A percentile compares a stretch with the other conserved stretches of the same genome.
Conservation (phyloP, 2,113 vertebrate genomes). For the Podarcis muralis region DNA sequence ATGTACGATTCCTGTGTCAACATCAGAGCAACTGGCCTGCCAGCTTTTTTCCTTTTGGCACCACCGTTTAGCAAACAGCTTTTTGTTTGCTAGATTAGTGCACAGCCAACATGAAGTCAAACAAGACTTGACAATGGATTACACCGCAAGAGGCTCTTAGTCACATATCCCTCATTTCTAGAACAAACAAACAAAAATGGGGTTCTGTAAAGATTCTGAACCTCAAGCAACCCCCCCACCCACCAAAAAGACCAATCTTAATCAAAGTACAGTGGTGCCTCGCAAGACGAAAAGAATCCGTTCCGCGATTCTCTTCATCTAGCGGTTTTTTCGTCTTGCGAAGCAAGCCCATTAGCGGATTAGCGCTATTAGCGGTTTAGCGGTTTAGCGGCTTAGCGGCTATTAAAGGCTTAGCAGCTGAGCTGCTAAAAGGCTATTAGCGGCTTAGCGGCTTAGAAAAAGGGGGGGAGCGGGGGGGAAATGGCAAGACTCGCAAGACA, state of each 20-base stretch:
- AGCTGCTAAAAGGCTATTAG: too few relatives aligned
- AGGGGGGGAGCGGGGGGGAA: too few relatives aligned
- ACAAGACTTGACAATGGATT: slow-evolving; percentile 27
- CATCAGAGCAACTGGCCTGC: neutral
- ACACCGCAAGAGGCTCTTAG: slow-evolving; percentile 4
- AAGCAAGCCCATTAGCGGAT: too few relatives aligned
- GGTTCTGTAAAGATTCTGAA: slow-evolving; percentile 24
- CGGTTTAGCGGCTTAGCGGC: too few relatives aligned
- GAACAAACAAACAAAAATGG: slow-evolving; percentile 18
- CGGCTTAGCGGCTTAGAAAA: too few relatives aligned
- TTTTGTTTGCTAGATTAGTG: slow-evolving; percentile 41
- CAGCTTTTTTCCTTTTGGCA: slow-evolving; percentile 45
- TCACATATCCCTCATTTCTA: slow-evolving; percentile 31
- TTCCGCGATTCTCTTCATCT: too few relatives aligned
- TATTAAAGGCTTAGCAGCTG: too few relatives aligned
- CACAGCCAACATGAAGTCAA: slow-evolving; percentile 5
- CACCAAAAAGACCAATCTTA: neutral
- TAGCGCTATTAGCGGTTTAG: too few relatives aligned
- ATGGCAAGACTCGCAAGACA: too few relatives aligned
- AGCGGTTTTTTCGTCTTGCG: too few relatives aligned
- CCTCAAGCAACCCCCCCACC: neutral
- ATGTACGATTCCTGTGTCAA: slow-evolving; percentile 28
- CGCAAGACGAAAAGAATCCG: too few relatives aligned
- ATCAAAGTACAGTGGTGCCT: too few relatives aligned
- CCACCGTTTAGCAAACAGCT: slow-evolving; percentile 6